Percentiles rank a stretch among this genome's conserved stretches.
Evolutionary conservation across 2,888 invertebrate genomes (phyloP).

Genomic region (Zaprionus obscuricornis): DNA sequence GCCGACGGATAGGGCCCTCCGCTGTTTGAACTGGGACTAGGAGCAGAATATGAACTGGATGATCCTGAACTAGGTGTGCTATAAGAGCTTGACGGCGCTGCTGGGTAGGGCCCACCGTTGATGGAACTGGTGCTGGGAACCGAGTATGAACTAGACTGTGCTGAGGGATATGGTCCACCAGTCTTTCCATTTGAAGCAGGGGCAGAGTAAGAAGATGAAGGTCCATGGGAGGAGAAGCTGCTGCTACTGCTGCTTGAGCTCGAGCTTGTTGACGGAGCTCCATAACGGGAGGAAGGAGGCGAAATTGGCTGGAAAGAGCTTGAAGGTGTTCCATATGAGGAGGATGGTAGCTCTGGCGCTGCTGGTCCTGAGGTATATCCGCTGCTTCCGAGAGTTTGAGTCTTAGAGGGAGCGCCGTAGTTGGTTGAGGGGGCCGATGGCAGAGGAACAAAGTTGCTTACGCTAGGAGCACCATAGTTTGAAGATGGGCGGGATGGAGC

Average conservation of each 20-base stretch:
- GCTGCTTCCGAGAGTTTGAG: constrained; percentile 56
- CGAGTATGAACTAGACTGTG: constrained; percentile 15
- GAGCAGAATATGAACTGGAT: constrained; percentile 48
- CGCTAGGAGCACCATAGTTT: constrained; percentile 83
- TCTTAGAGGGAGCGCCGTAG: constrained; percentile 85
- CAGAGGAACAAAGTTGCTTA: constrained; percentile 80
- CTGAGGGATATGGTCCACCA: neutral
- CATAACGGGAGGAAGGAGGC: constrained; percentile 65
- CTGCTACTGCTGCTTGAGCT: constrained; percentile 11
- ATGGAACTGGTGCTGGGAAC: no score
- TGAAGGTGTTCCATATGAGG: constrained; percentile 83
- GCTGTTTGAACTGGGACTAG: neutral
- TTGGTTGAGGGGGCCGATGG: constrained; percentile 83
- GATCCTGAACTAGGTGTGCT: constrained; percentile 62
- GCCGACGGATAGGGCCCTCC: constrained; percentile 3
- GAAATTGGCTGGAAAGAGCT: constrained; percentile 48
- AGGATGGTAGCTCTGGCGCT: constrained; percentile 81
- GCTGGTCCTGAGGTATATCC: constrained; percentile 79
- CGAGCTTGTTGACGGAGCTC: constrained; percentile 33
- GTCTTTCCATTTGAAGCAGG: neutral
- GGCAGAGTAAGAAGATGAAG: constrained; percentile 6
- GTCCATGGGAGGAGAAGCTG: constrained; percentile 12
- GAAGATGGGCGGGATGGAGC: constrained; percentile 81
- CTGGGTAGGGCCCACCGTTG: no score
- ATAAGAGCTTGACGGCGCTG: constrained; percentile 36